Base-by-base conservation (phyloP, 1,140 invertebrate genomes). In the Amyelois transitella region DNA sequence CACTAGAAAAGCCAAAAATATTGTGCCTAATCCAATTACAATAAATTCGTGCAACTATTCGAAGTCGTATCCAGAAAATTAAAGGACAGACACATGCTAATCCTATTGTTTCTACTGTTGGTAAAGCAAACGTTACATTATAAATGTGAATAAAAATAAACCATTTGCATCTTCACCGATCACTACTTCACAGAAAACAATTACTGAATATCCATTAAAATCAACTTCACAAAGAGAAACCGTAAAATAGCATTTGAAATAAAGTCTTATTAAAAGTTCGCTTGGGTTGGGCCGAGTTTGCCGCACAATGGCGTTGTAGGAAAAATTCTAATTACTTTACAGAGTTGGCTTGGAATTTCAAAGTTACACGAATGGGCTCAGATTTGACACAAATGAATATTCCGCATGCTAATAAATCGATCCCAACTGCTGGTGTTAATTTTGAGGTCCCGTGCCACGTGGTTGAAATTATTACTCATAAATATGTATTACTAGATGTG, bases 241-340 rank as follows among this genome's bases (percentile, higher is more conserved):
- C 73, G 69, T 81, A 72, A 77, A 85, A 79, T 84, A 76, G 67
- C 75, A 81, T 84, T 84, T 78, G 69, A 77, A 82, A 82, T 81
- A 77, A 81, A 85, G 79, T 73, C 77, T 71, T 76, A 82, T 84
- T 84, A 84, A 81, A 82, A 82, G 79, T 84, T 81, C 76, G 62
- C 75, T 75, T 77, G 76, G 75, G 77, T 68, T 77, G 76, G 75
- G 77, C 69, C 49, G 76, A 81, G 70, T 80, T 72, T 59, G 66
- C 25, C 60, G 71, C 69, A 82, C 77, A 85, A 85, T 82, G 79
- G 74, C 56, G 67, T 66, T 66, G 75, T 66, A 73, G 76, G 72
- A 85, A 85, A 85, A 85, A 85, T 78, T 82, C 76, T 85, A 85
- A 85, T 85, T 85, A 81, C 74, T 85, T 82, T 76, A 73, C 63